phyloP scores from a whole-genome alignment of 1,140 invertebrate genomes.

The Drosophila trapezifrons region DNA sequence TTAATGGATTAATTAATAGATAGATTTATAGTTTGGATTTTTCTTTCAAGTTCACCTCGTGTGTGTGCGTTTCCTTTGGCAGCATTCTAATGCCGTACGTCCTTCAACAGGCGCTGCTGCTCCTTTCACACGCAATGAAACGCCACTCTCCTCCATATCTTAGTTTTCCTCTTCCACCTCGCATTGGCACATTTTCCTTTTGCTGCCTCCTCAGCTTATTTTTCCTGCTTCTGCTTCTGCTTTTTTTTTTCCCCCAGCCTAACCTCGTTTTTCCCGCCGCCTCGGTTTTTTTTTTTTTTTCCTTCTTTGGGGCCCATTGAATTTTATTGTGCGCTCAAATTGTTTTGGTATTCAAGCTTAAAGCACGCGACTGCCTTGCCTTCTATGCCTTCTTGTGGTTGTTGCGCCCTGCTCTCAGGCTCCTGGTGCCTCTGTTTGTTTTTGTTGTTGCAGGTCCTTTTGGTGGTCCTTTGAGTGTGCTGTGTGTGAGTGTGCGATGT shows the following conservation, averaged over 20 bases:
- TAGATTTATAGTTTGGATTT: background rate
- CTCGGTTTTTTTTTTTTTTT: conserved; percentile 29
- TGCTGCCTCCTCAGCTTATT: conserved; percentile 56
- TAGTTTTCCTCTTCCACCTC: conserved; percentile 22
- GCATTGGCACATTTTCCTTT: conserved; percentile 70
- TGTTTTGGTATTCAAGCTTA: conserved; percentile 82
- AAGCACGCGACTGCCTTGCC: conserved; percentile 73
- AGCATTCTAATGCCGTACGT: conserved; percentile 73
- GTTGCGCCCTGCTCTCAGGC: conserved; percentile 20
- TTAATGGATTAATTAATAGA: conserved; percentile 6
- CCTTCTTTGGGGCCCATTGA: conserved; percentile 66
- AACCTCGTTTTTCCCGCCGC: conserved; percentile 16
- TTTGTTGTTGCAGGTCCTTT: conserved; percentile 29
- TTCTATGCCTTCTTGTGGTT: conserved; percentile 31
- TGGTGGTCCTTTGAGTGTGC: conserved; percentile 14
- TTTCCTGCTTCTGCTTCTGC: conserved; percentile 4
- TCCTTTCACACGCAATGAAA: conserved; percentile 74
- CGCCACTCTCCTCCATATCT: conserved; percentile 11
- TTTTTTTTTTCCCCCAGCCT: conserved; percentile 15
- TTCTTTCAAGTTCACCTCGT: conserved; percentile 11
- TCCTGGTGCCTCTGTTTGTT: background rate
- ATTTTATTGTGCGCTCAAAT: conserved; percentile 81
- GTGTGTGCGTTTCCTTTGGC: conserved; percentile 51
- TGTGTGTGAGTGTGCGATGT: conserved; percentile 56
- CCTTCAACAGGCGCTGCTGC: conserved; percentile 78